These are phyloP conservation scores for Escarpia spicata DNA, from an alignment of 2,888 invertebrate species.

Conservation along the genomic window DNA sequence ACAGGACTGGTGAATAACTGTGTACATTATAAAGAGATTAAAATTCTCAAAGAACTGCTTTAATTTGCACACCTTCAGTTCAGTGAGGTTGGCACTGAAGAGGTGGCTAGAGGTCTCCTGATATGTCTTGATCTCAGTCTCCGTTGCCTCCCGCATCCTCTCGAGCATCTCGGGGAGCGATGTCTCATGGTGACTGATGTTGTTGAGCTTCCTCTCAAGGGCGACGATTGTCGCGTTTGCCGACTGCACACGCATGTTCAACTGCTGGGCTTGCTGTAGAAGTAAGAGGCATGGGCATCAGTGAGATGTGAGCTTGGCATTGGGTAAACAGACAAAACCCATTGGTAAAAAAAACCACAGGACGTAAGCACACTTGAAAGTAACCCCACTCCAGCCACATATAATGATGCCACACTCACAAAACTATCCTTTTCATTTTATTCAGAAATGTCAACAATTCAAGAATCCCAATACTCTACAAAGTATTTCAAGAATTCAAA, in stretches of 20 bases:
- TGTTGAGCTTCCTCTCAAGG: not conserved
- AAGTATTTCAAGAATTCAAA: too few relatives aligned
- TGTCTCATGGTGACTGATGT: not conserved
- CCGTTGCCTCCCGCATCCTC: constrained; percentile 21
- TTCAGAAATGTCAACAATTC: too few relatives aligned
- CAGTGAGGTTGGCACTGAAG: constrained; percentile 22
- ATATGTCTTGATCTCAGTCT: not conserved
- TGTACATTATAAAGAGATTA: too few relatives aligned
- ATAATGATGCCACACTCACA: too few relatives aligned
- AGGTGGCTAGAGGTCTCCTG: constrained; percentile 18
- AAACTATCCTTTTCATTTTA: too few relatives aligned
- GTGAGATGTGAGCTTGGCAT: not conserved
- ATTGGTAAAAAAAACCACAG: too few relatives aligned
- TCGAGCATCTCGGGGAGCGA: constrained; percentile 18
- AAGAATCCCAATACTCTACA: too few relatives aligned
- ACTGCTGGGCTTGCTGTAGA: constrained; percentile 20
- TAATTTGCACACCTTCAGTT: constrained; percentile 7
- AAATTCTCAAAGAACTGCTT: too few relatives aligned
- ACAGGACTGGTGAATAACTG: too few relatives aligned
- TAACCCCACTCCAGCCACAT: too few relatives aligned
- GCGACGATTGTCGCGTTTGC: constrained; percentile 19
- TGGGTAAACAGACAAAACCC: not conserved
- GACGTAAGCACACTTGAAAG: too few relatives aligned
- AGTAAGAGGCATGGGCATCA: too few relatives aligned
- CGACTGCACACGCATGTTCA: not conserved